These are phyloP conservation scores for Threskiornis aethiopicus DNA, from an alignment of 2,797 vertebrate genomes.

Conservation along the genomic window DNA sequence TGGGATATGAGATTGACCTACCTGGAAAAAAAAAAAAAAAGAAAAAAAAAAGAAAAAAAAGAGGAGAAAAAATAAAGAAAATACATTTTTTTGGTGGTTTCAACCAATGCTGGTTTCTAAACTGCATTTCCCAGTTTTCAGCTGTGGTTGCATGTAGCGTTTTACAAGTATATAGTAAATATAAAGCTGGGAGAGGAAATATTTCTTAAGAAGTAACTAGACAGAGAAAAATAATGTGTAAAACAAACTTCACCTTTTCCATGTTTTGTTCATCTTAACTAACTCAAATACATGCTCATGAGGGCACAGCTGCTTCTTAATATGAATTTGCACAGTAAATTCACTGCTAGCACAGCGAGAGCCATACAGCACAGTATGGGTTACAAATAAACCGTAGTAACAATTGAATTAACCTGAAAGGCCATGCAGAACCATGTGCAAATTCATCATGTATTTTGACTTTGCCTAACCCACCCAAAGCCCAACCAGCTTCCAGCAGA, in stretches of 20 bases:
- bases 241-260: neutral
- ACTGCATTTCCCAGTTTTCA: neutral
- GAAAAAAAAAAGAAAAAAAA: neutral
- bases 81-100: neutral
- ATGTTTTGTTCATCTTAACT: neutral
- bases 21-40: neutral
- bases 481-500: neutral
- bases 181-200: neutral
- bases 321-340: neutral
- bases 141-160: neutral
- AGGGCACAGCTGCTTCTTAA: neutral
- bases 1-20: neutral
- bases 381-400: neutral
- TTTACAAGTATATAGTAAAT: neutral
- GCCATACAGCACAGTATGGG: neutral
- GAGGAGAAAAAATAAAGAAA: too few species aligned
- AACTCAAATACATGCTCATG: neutral
- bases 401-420: neutral
- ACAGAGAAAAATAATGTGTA: neutral
- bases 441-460: neutral
- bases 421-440: neutral
- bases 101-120: neutral
- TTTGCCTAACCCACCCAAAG: neutral
- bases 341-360: neutral
- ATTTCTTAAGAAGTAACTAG: neutral